Evolutionary conservation across 2,888 invertebrate genomes (phyloP).

Genomic region (Branchinecta sandiegonensis): DNA sequence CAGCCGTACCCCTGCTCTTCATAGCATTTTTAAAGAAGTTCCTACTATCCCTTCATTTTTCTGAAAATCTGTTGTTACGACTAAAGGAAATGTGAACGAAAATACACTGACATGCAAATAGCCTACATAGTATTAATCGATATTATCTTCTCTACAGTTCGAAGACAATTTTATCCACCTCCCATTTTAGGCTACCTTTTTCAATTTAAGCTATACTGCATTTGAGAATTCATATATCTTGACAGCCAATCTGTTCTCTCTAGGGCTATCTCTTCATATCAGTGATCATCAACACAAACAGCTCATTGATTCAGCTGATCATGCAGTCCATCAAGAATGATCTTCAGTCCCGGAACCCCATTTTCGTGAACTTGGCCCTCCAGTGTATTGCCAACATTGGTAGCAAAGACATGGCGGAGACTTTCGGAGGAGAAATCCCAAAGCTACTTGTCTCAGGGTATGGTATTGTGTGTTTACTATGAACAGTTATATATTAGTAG

Average conservation of each 20-base stretch:
- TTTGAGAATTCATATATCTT: background rate
- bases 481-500: no score
- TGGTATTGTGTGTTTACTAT: constrained; percentile 28
- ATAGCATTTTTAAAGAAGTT: no score
- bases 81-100: no score
- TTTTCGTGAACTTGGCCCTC: constrained; percentile 93
- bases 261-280: constrained; percentile 99
- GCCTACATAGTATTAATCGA: no score
- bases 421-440: constrained; percentile 94
- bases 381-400: constrained; percentile 99
- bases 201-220: no score
- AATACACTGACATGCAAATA: no score
- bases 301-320: constrained; percentile 95
- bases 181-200: no score
- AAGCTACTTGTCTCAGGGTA: constrained; percentile 93
- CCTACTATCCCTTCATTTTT: no score
- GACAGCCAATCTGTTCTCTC: constrained; percentile 31
- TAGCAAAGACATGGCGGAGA: constrained; percentile 99
- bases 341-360: constrained; percentile 85
- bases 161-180: no score
- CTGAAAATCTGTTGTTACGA: no score
- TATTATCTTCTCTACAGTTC: no score
- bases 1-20: no score
- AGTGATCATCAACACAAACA: constrained; percentile 95
- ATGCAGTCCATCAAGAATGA: constrained; percentile 99